Evolutionary conservation across 2,888 invertebrate genomes (phyloP).

Genomic region (Diaprepes abbreviatus): DNA sequence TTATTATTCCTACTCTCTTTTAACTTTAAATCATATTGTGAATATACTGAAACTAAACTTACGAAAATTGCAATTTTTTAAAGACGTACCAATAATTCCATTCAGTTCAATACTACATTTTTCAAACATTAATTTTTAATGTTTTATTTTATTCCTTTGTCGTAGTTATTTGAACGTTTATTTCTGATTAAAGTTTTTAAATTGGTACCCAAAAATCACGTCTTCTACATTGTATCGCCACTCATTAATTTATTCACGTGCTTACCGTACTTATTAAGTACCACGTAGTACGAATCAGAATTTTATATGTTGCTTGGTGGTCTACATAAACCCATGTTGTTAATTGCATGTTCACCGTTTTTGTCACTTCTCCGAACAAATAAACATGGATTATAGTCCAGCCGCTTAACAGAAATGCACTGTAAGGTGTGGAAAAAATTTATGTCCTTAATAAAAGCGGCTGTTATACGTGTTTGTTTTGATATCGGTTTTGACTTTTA

Average conservation of each 20-base stretch:
- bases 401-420: conserved; percentile 5
- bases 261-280: conserved; percentile 8
- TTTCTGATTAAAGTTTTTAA: too few species aligned
- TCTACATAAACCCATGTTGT: conserved; percentile 45
- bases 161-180: too few species aligned
- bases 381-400: conserved; percentile 45
- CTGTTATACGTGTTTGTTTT: not conserved
- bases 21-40: too few species aligned
- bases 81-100: too few species aligned
- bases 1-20: too few species aligned
- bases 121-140: too few species aligned
- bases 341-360: conserved; percentile 45
- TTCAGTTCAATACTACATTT: too few species aligned
- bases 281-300: conserved; percentile 33
- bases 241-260: conserved; percentile 9
- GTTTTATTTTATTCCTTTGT: too few species aligned
- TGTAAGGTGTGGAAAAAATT: conserved; percentile 44
- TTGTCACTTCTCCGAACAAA: conserved; percentile 46
- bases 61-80: too few species aligned
- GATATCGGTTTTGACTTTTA: not conserved
- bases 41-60: too few species aligned
- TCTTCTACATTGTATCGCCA: too few species aligned
- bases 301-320: conserved; percentile 42
- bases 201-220: too few species aligned
- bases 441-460: conserved; percentile 36